Conservation (phyloP, 2,113 vertebrate species). For the human (Homo sapiens) region GRCh38 chr14:68408001-68408500, state of each 20-base stretch:
- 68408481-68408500: neutral
- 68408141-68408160: neutral
- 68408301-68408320: neutral
- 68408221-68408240: neutral
- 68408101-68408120: neutral
- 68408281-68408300: conserved; percentile 2
- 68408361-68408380: neutral
- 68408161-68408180: neutral
- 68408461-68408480: neutral
- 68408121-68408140: neutral
- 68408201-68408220: neutral
- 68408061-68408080: neutral
- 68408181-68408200: neutral
- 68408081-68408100: neutral
- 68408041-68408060: neutral
- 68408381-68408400: neutral
- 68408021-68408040: neutral
- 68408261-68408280: neutral
- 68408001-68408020: neutral
- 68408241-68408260: neutral
- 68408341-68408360: neutral
- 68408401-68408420: neutral
- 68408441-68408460: neutral
- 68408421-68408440: neutral
- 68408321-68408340: neutral